Evolutionary conservation across 2,113 vertebrate genomes (phyloP), one percentile per base, ranked within the genome.

Genomic region (Notiomystis cincta): DNA sequence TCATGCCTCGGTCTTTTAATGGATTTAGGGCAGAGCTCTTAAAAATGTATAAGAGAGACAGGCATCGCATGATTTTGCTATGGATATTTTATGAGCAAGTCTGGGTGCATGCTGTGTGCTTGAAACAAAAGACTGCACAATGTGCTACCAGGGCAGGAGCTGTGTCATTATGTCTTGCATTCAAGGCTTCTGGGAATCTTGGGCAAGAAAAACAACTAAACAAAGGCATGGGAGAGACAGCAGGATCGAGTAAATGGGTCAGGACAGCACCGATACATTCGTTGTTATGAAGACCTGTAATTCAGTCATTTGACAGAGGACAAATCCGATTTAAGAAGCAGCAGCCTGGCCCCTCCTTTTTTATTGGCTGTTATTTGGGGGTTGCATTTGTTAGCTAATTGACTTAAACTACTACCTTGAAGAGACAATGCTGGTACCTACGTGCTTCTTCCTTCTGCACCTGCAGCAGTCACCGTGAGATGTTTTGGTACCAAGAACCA

Each of bases 71-170:
- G 96, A 94, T 95, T 97, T 95, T 76, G 90, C 94, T 96, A 97
- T 97, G 95, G 97, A 97, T 97, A 97, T 97, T 97, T 97, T 97
- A 97, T 97, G 96, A 97, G 94, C 78, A 65, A 86, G 90, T 94
- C 97, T 96, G 95, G 95, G 82, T 94, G 83, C 75, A 81, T 47
- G 92, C 95, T 95, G 96, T 88, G 90, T 88, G 87, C 78, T 69
- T 75, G 86, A 97, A 97, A 97, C 96, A 97, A 97, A 97, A 96
- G 94, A 83, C 93, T 77, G 93, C 72, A 94, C 82, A 78, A 81
- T 90, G 82, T 81, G 91, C 91, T 94, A 84, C 75, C 82, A 89
- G 81, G 78, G 61, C 73, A 89, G 86, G 93, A 94, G 89, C 95
- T 80, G 53, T 79, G 93, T 96, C 91, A 96, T 94, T 92, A 94